A percentile compares a stretch with the other conserved stretches of the same genome.
Conservation (phyloP, 2,797 vertebrate genomes). For the Sebastes cheni region DNA sequence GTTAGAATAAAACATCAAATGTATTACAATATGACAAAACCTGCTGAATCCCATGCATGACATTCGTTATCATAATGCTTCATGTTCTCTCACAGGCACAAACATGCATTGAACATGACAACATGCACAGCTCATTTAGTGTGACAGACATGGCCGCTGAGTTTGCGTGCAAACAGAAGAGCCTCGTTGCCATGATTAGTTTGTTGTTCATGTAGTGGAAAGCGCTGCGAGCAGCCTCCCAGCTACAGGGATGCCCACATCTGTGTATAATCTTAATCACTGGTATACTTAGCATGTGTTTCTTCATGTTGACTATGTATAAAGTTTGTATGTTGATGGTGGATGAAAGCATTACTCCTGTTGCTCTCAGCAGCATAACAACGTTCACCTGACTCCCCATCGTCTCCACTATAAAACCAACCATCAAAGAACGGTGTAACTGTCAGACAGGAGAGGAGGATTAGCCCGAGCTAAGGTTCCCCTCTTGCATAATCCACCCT, state of each 20-base stretch:
- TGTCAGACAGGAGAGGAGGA: constrained; percentile 43
- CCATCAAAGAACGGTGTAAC: constrained; percentile 37
- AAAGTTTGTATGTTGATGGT: background rate
- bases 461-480: constrained; percentile 46
- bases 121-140: background rate
- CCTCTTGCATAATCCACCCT: constrained; percentile 59
- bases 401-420: constrained; percentile 4
- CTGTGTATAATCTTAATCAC: background rate
- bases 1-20: background rate
- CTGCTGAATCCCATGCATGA: background rate
- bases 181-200: background rate
- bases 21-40: background rate
- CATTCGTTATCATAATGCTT: background rate
- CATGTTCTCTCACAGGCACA: background rate
- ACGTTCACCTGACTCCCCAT: constrained; percentile 22
- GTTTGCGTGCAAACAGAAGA: background rate
- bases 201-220: constrained; percentile 20
- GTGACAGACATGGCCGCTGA: background rate
- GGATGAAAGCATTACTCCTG: background rate
- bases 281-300: background rate
- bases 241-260: background rate
- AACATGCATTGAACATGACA: background rate
- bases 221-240: constrained; percentile 3
- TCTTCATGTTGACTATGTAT: background rate
- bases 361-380: background rate